phyloP scores from a whole-genome alignment of 2,888 invertebrate species.

The Gisinianus flammeolus region DNA sequence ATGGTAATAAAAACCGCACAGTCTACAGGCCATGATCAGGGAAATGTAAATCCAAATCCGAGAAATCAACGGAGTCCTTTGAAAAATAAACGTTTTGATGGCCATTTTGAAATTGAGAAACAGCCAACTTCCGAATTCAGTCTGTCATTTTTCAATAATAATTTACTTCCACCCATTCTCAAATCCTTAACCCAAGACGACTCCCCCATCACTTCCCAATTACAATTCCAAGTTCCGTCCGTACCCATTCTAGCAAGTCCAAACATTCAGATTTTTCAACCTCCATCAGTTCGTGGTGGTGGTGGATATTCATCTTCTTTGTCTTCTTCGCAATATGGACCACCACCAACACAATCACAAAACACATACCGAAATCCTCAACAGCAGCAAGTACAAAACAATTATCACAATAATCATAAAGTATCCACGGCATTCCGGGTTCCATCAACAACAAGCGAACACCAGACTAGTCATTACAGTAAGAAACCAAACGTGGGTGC shows the following conservation, averaged over 20 bases:
- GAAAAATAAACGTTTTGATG: not conserved
- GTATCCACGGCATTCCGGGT: slow-evolving; percentile 10
- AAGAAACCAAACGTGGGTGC: slow-evolving; percentile 36
- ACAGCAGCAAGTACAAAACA: not conserved
- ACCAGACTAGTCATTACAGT: not conserved
- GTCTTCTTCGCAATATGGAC: not conserved
- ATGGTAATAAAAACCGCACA: slow-evolving; percentile 22
- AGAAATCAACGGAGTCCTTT: slow-evolving; percentile 25
- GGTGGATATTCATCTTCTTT: not conserved
- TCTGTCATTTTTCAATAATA: slow-evolving; percentile 42
- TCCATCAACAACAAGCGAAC: not conserved
- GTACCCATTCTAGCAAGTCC: not conserved
- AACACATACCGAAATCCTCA: not conserved
- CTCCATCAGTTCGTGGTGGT: not conserved
- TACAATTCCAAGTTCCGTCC: not conserved
- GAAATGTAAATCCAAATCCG: not conserved
- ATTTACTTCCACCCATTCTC: slow-evolving; percentile 46
- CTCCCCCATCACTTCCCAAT: not conserved
- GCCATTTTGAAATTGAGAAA: slow-evolving; percentile 38
- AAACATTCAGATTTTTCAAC: not conserved
- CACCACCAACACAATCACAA: not conserved
- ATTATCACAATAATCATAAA: not conserved
- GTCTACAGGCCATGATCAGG: slow-evolving; percentile 4
- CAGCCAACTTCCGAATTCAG: slow-evolving; percentile 45
- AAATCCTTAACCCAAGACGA: slow-evolving; percentile 40